Evolutionary conservation across 2,113 vertebrate genomes (phyloP).

Genomic region (Upupa epops): DNA sequence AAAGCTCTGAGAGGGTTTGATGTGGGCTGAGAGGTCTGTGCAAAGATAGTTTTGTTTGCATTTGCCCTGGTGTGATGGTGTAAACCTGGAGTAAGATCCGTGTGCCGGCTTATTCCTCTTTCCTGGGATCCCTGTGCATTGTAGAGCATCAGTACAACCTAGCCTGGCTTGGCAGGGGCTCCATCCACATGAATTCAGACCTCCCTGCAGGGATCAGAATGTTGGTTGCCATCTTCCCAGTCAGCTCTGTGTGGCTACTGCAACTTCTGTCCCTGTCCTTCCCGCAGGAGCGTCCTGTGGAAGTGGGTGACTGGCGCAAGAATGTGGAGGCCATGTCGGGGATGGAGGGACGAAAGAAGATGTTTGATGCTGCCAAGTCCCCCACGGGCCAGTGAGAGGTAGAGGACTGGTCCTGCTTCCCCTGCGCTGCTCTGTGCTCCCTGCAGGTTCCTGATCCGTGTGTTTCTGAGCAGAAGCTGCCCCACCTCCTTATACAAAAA

Average conservation of each 20-base stretch:
- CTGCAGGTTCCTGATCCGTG: neutral
- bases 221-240: fast-evolving
- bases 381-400: slow-evolving; percentile 78
- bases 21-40: neutral
- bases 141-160: neutral
- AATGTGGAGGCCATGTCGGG: slow-evolving; percentile 97
- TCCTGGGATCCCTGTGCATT: neutral
- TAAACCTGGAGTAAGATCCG: neutral
- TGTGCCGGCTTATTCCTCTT: neutral
- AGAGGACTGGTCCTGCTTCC: neutral
- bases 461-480: neutral
- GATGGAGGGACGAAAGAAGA: slow-evolving; percentile 97
- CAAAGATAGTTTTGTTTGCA: neutral
- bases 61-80: neutral
- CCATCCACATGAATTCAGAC: neutral
- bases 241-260: fast-evolving
- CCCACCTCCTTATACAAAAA: neutral
- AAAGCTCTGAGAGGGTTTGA: neutral
- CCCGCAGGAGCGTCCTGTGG: slow-evolving; percentile 86
- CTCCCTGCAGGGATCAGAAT: fast-evolving
- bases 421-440: fast-evolving
- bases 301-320: slow-evolving; percentile 95
- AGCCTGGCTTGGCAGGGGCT: neutral
- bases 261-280: neutral
- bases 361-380: slow-evolving; percentile 91